phyloP scores from a whole-genome alignment of 2,113 vertebrate genomes.

The Tupaia chinensis region DNA sequence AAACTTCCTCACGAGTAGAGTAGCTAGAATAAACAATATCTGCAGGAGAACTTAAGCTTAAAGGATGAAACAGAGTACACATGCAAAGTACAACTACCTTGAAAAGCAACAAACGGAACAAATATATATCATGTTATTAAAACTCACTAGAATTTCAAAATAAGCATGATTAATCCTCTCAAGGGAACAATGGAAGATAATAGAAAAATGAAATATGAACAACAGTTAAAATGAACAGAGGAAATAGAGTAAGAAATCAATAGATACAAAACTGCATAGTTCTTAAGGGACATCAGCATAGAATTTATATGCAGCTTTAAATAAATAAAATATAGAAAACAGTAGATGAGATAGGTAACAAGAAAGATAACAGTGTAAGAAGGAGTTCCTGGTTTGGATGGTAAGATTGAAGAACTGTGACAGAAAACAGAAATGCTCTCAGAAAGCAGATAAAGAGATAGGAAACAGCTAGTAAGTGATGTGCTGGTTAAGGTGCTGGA shows the following conservation, averaged over 20 bases:
- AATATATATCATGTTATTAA: neutral
- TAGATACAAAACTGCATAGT: neutral
- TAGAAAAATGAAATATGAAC: conserved; percentile 5
- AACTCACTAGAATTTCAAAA: neutral
- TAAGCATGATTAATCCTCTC: neutral
- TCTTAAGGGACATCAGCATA: neutral
- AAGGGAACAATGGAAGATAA: neutral
- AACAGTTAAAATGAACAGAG: neutral
- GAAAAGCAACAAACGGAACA: neutral
- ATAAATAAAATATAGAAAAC: neutral
- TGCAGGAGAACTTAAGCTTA: neutral
- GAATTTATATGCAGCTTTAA: neutral
- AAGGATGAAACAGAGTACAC: neutral
- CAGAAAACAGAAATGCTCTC: neutral
- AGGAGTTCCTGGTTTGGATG: neutral
- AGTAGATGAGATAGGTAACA: neutral
- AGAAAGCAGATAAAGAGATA: neutral
- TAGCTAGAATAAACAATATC: neutral
- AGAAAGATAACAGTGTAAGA: neutral
- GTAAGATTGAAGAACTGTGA: neutral
- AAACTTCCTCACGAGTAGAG: neutral
- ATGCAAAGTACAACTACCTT: neutral
- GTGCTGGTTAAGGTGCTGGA: no score
- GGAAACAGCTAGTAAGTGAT: neutral
- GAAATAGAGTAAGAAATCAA: neutral